Conservation (phyloP, 2,888 invertebrate genomes). For the Polymixis lichenea region DNA sequence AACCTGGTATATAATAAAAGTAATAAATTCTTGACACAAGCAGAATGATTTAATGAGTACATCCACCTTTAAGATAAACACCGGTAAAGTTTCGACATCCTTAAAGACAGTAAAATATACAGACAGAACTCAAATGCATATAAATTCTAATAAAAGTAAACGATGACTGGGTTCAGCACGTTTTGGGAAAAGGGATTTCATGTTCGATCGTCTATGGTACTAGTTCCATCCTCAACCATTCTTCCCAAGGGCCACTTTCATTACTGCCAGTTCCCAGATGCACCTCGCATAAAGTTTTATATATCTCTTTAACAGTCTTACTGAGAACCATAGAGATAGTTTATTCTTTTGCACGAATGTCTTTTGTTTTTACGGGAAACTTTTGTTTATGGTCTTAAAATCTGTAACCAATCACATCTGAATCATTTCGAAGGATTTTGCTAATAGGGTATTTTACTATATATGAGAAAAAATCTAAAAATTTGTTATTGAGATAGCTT, state of each 20-base stretch:
- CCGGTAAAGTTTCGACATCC: neutral
- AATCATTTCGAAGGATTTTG: no score
- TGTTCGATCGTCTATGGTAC: conserved; percentile 57
- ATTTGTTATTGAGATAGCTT: no score
- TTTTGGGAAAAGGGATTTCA: conserved; percentile 63
- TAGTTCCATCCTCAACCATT: conserved; percentile 16
- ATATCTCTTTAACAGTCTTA: conserved; percentile 35
- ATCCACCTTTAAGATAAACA: conserved; percentile 22
- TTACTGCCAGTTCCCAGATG: conserved; percentile 46
- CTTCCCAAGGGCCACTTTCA: conserved; percentile 48
- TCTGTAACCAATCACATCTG: neutral
- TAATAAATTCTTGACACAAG: neutral
- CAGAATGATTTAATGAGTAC: neutral
- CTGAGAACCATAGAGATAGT: conserved; percentile 23
- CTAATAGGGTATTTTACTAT: no score
- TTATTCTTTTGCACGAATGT: conserved; percentile 19
- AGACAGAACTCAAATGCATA: conserved; percentile 27
- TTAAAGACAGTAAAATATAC: conserved; percentile 18
- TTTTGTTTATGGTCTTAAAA: conserved; percentile 1
- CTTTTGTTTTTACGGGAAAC: conserved; percentile 27
- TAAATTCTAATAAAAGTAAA: conserved; percentile 56
- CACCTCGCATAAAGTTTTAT: conserved; percentile 54
- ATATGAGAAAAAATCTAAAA: no score
- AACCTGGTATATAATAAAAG: no score
- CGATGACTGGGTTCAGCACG: conserved; percentile 54